Percentiles rank a stretch among this genome's conserved stretches.
These are phyloP conservation scores for Ptychochromis oligacanthus DNA, from an alignment of 2,113 vertebrate genomes.

Conservation along the genomic window DNA sequence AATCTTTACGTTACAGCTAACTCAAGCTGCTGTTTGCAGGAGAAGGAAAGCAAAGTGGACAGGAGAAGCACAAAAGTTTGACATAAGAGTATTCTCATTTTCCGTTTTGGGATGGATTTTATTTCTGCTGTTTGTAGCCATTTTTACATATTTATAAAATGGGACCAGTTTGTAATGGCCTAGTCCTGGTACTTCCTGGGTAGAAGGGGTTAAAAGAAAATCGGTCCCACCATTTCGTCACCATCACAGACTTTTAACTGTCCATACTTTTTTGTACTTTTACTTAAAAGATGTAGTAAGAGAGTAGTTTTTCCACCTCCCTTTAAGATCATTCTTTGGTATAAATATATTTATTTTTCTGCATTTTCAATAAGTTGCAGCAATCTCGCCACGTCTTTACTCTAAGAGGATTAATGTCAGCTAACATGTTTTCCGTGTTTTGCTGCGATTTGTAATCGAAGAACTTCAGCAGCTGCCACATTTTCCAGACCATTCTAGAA, in stretches of 20 bases:
- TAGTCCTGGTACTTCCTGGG: background rate
- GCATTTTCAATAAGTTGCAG: too few species aligned
- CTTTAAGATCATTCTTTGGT: background rate
- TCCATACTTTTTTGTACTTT: background rate
- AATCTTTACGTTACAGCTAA: background rate
- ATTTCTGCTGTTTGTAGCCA: background rate
- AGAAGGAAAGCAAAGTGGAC: background rate
- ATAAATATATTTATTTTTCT: background rate
- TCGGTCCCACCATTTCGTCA: accelerated
- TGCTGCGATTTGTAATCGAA: background rate
- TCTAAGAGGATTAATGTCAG: background rate
- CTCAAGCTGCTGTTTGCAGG: background rate
- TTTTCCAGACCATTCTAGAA: too few species aligned
- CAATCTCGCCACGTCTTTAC: background rate
- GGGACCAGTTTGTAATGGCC: background rate
- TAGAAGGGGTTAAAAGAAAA: background rate
- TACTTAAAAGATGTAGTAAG: background rate
- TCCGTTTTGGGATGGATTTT: background rate
- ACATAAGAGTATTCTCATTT: background rate
- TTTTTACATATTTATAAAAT: background rate
- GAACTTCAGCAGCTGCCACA: too few species aligned
- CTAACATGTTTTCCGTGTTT: background rate
- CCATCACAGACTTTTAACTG: background rate
- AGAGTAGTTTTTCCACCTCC: background rate
- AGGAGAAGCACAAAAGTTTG: background rate